phyloP scores from a whole-genome alignment of 2,113 vertebrate genomes.

The Callospermophilus lateralis region DNA sequence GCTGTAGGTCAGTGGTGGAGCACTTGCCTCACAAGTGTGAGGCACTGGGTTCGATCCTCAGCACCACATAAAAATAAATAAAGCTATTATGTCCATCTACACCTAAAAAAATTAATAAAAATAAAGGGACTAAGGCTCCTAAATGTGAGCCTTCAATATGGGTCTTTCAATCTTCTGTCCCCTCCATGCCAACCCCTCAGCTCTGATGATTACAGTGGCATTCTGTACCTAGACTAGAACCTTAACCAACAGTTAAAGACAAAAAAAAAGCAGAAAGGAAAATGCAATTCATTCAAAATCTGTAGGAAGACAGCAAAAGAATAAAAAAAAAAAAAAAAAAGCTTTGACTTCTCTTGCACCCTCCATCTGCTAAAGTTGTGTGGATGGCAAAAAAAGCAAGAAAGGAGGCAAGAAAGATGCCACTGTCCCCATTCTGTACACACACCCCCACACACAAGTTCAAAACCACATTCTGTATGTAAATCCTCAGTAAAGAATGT shows the following conservation, averaged over 20 bases:
- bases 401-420: neutral
- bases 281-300: neutral
- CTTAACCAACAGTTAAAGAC: neutral
- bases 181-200: neutral
- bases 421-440: neutral
- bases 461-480: neutral
- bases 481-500: neutral
- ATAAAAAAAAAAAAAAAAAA: too few relatives aligned
- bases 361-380: neutral
- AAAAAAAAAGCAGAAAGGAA: neutral
- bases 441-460: neutral
- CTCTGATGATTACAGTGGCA: neutral
- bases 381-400: neutral
- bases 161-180: neutral
- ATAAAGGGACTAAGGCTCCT: too few relatives aligned
- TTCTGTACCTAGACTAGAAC: neutral
- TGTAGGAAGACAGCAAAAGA: neutral
- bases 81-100: too few relatives aligned
- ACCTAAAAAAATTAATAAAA: too few relatives aligned
- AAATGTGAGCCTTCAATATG: too few relatives aligned
- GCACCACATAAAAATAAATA: too few relatives aligned
- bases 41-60: too few relatives aligned
- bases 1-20: too few relatives aligned
- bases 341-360: neutral
- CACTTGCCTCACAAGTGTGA: too few relatives aligned